Conservation (phyloP, 37 sponge, comb jelly and placozoan genomes). For the Haliclona indistincta region DNA sequence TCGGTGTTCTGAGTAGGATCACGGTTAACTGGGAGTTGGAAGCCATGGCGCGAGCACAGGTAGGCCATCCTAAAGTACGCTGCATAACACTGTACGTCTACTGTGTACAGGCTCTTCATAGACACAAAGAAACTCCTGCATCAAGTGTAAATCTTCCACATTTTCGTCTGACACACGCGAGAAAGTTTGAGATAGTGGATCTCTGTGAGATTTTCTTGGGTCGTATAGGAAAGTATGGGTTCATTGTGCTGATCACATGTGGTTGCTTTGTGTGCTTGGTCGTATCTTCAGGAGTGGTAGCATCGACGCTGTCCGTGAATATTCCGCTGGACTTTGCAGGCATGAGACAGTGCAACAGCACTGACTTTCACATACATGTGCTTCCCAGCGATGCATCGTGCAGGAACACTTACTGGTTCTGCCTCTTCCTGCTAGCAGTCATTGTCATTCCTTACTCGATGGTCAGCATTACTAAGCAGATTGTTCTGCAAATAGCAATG, state of each 20-base stretch:
- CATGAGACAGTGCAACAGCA: slow-evolving; percentile 54
- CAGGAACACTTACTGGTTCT: slow-evolving; percentile 65
- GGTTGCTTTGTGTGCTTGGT: slow-evolving; percentile 54
- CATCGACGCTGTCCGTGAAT: slow-evolving; percentile 83
- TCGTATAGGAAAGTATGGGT: slow-evolving; percentile 46
- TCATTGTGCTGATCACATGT: slow-evolving; percentile 55
- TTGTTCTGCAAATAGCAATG: slow-evolving; percentile 70
- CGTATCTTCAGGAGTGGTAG: slow-evolving; percentile 76
- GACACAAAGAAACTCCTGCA: no score
- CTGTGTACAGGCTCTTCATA: no score
- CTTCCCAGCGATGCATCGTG: slow-evolving; percentile 54
- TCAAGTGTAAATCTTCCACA: no score
- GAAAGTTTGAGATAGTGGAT: slow-evolving; percentile 85
- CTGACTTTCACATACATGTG: slow-evolving; percentile 51
- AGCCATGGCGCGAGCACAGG: slow-evolving; percentile 79
- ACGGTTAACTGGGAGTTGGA: slow-evolving; percentile 61
- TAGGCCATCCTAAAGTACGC: no score
- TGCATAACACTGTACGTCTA: no score
- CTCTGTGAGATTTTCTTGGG: slow-evolving; percentile 72
- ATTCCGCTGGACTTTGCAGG: slow-evolving; percentile 63
- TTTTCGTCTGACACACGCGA: slow-evolving; percentile 33
- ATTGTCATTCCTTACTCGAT: slow-evolving; percentile 64
- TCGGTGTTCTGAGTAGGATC: slow-evolving; percentile 46
- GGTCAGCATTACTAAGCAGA: slow-evolving; percentile 81
- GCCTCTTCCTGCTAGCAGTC: slow-evolving; percentile 70